Evolutionary conservation across 2,888 invertebrate genomes (phyloP).

Genomic region (Diplolepis rosae): DNA sequence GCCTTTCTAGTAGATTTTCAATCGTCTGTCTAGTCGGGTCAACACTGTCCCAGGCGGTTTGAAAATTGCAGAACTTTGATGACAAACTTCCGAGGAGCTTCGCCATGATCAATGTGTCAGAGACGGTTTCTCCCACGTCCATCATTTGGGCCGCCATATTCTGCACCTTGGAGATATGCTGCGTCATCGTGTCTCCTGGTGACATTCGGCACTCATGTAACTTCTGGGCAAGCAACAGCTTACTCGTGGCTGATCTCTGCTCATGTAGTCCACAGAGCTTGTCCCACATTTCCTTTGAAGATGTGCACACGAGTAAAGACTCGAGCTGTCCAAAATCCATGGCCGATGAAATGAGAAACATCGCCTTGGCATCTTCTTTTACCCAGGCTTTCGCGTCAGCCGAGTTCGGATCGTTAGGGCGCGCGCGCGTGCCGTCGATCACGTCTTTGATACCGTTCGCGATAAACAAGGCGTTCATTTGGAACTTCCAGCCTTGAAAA

Average conservation of each 20-base stretch:
- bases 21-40: constrained; percentile 44
- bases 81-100: constrained; percentile 50
- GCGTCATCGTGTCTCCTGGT: constrained; percentile 37
- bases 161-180: constrained; percentile 44
- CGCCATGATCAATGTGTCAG: constrained; percentile 45
- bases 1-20: constrained; percentile 41
- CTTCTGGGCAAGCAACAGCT: constrained; percentile 25
- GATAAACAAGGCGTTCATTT: neutral
- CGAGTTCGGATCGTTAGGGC: too few species aligned
- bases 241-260: constrained; percentile 46
- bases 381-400: constrained; percentile 45
- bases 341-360: too few species aligned
- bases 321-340: too few species aligned
- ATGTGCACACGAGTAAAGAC: too few species aligned
- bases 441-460: constrained; percentile 35
- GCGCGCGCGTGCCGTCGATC: constrained; percentile 48
- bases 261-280: constrained; percentile 46
- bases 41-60: constrained; percentile 46
- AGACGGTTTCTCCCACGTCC: constrained; percentile 45
- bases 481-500: neutral
- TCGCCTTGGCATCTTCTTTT: constrained; percentile 38
- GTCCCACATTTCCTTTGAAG: constrained; percentile 47
- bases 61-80: constrained; percentile 42
- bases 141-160: constrained; percentile 21
- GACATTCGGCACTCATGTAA: constrained; percentile 45